Evolutionary conservation across 2,113 vertebrate species (phyloP), one percentile per base, ranked within the genome.

Genomic region (Albula goreensis): DNA sequence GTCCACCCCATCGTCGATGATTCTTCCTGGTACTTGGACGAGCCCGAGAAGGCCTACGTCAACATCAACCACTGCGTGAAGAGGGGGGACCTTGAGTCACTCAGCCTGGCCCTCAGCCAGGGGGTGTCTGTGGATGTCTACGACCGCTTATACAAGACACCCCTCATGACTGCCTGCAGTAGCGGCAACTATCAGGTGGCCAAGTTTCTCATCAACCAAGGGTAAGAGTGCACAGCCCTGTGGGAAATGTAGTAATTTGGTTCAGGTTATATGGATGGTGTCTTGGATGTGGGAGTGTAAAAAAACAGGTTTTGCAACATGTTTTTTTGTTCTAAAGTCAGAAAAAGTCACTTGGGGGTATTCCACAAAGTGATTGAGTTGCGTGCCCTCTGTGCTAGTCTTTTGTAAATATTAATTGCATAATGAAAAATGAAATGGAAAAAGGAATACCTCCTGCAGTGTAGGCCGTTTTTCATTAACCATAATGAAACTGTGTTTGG

Each of bases 71-170:
- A 95, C 90, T 95, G 96, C 2, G 95, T 96, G 82, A 97, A 92
- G 90, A 94, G 89, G 0, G 97, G 95, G 77, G 97, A 99, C 84
- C 57, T 96, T 6, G 95, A 96, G 17, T 97, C 98, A 25, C 90
- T 99, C 86, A 95, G 96, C 88, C 96, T 96, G 3, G 98, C 98
- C 0, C 96, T 99, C 63, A 94, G 93, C 1, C 90, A 96, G 22
- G 96, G 96, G 0, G 94, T 99, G 31, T 94, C 96, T 0, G 95
- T 99, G 90, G 96, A 99, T 81, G 87, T 97, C 56, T 94, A 94
- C 78, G 98, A 99, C 85, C 92, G 86, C 78, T 97, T 94, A 70
- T 99, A 97, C 91, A 98, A 97, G 94, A 99, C 98, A 0, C 98
- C 98, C 0, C 92, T 99, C 53, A 99, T 98, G 96, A 91, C 92